Base-by-base conservation (phyloP, 1,140 invertebrate species). In the Forficula auricularia region DNA sequence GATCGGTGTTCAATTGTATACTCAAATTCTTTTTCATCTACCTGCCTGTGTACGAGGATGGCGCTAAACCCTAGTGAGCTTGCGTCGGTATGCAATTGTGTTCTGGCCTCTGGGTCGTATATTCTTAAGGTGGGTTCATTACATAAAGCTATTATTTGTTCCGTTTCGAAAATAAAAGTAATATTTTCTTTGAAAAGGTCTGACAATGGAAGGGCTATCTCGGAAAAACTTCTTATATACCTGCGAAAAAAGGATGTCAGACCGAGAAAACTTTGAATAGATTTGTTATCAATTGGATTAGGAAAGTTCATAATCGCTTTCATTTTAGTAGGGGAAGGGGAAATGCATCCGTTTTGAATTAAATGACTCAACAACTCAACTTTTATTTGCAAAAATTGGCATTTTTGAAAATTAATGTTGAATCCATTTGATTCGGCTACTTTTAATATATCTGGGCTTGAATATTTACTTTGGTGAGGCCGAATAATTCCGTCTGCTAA, bases 1-100 rank as follows among this genome's bases (percentile, higher is more conserved):
- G 50, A 42, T 46, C 60, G 51, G 50, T 66, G 61, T 20, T 52
- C 47, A 9, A 71, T 62, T 40, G 63, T 59, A 48, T 67, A 66
- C 6, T 57, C 42, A 38, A 53, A 62, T 36, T 53, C n/a, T 35
- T 48, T 46, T 13, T 45, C 43, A 43, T 60, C 51, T 2, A 18
- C 22, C 16, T 47, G 42, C 45, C 43, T 45, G 46, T 63, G 58
- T 12, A 60, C 36, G 22, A 62, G 43, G 20, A 59, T 51, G 2
- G 53, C 57, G 10, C 52, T 59, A 27, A 60, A 42, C 6, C 50
- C 54, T 40, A 49, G 19, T n/a, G 48, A 46, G 9, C 51, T 47
- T 8, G 49, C 54, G 41, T 56, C 57, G 1, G 53, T 48, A 32
- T 53, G 50, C 15, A 62, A 30, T 45, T 54, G 47, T 3, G 48